These are phyloP conservation scores for Liopterus haemorrhoidalis DNA, from an alignment of 2,888 invertebrate species.

Conservation along the genomic window DNA sequence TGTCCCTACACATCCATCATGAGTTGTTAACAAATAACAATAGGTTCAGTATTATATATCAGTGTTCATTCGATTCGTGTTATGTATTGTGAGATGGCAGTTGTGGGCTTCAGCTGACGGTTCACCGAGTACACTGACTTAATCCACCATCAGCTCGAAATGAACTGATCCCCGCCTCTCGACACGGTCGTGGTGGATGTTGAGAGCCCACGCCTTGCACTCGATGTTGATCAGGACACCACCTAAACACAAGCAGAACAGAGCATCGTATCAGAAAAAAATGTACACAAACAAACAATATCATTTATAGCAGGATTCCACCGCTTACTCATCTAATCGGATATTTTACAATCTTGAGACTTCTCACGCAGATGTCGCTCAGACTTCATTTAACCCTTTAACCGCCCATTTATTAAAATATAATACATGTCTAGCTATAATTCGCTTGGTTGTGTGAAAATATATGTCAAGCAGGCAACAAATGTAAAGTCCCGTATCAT, in stretches of 20 bases:
- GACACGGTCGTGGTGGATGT: slow-evolving; percentile 79
- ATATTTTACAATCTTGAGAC: too few relatives aligned
- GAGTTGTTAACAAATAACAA: slow-evolving; percentile 26
- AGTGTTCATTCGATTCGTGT: slow-evolving; percentile 21
- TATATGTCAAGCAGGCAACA: too few relatives aligned
- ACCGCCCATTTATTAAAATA: too few relatives aligned
- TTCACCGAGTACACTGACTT: slow-evolving; percentile 44
- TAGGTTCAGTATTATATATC: slow-evolving; percentile 26
- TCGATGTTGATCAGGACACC: slow-evolving; percentile 88
- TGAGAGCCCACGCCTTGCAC: slow-evolving; percentile 89
- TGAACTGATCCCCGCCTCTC: slow-evolving; percentile 89
- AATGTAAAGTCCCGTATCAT: too few relatives aligned
- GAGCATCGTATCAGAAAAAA: not conserved
- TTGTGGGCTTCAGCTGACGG: slow-evolving; percentile 36
- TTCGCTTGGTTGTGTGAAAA: too few relatives aligned
- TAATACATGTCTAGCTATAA: too few relatives aligned
- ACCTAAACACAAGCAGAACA: slow-evolving; percentile 47
- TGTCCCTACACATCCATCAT: slow-evolving; percentile 26
- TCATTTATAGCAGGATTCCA: too few relatives aligned
- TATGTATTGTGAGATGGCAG: slow-evolving; percentile 41
- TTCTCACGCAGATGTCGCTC: too few relatives aligned
- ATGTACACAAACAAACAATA: not conserved
- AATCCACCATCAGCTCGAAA: slow-evolving; percentile 91
- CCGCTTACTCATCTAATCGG: too few relatives aligned
- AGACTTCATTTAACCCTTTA: too few relatives aligned